Evolutionary conservation across 1,140 invertebrate genomes (phyloP), one percentile per base, ranked within the genome.

Genomic region (Potamilus streckersoni): DNA sequence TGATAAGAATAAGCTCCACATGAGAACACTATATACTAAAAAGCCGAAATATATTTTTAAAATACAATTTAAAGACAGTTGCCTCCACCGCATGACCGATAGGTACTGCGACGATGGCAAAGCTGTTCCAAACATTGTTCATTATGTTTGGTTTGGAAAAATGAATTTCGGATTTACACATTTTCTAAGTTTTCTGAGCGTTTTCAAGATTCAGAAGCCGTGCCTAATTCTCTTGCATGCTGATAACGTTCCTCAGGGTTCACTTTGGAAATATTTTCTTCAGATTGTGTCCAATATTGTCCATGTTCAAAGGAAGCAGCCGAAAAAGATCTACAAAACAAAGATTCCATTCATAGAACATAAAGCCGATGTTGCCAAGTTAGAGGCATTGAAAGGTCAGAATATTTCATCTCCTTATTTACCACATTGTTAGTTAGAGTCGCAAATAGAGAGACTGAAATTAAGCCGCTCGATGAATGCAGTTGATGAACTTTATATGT

Each of bases 221-320:
- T 83, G 82, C 74, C 49, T 81, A 38, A 78, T 83, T 17, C 31
- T 81, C 59, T 38, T 83, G 17, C 82, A 83, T 58, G 82, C 77
- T 0, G 79, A 83, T 60, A 56, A 58, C 17, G 2, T 79, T 17
- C 82, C 82, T 6, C 61, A 69, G n/a, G 82, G 82, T 14, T 62
- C 66, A 15, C 71, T 79, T 56, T 83, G 82, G 82, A 56, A n/a
- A 1, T 72, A 79, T 55, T 74, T 76, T 38, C 65, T 77, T 20
- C 72, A 69, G 20, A 71, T 78, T 1, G 72, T 78, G 27, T 69
- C 77, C 5, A 75, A 79, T 17, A 57, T 83, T 4, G 59, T 83
- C 55, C 78, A 76, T 27, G 79, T 83, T n/a, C 70, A 78, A 17
- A 55, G 78, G 20, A 70, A 68, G 56, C 76, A 80, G 20, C 82